Base-by-base conservation (phyloP, 1,140 invertebrate genomes). In the Carposina sasakii region DNA sequence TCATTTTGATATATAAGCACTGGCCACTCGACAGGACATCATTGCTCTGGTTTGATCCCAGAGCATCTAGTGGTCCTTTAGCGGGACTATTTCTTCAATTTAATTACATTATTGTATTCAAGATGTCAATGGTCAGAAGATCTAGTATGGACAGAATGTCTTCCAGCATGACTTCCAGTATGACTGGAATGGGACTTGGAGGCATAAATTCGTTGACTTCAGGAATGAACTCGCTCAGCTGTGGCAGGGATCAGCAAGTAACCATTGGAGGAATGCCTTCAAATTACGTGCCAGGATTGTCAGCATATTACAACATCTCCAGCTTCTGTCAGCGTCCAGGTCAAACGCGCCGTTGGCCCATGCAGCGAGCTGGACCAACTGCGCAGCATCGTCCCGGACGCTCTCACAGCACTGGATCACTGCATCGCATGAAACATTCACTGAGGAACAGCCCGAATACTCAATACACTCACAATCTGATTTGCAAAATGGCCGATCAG, bases 141-240 rank as follows among this genome's bases (percentile, higher is more conserved):
- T 75, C 76, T 46, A 81, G 68, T 54, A 81, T 83, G 68, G 85
- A 86, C 60, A 78, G 81, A 49, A 85, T 81, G 81, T 82, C 82
- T 42, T 77, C 81, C 17, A 85, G 76, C 67, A 86, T 85, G 85
- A 85, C 85, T 3, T 85, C 85, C 15, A 85, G 85, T 55, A 78
- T 85, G 71, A 82, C 81, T 45, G 81, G 85, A 31, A 85, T 85
- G 82, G 82, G 81, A n/a, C 70, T 85, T 44, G 79, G 76, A 13
- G 81, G 82, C n/a, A 78, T 85, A 42, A 76, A 78, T 46, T 78
- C 73, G 50, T 43, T 85, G 26, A 78, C 79, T 10, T 73, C 79
- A 36, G 79, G 76, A 44, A 75, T 83, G 55, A 77, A 69, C 33
- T 71, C 71, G 8, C 63, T 84, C 15, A 85, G 73, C 49, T 85